phyloP scores from a whole-genome alignment of 64 coral and sea anemone genomes.

The Stichodactyla helianthus region DNA sequence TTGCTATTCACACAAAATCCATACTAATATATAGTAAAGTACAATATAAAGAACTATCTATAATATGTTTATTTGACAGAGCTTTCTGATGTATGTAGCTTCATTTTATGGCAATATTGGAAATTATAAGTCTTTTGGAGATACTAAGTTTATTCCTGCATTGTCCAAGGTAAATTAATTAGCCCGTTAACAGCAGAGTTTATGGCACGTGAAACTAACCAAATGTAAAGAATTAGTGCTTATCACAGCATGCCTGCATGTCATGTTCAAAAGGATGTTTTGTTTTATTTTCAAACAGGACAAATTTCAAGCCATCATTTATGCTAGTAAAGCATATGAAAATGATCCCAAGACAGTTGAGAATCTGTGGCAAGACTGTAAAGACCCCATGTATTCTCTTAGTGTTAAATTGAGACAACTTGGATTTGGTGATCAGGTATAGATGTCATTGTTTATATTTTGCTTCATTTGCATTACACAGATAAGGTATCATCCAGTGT shows the following conservation, averaged over 20 bases:
- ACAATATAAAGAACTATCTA: background rate
- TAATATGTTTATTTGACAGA: conserved; percentile 39
- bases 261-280: too few species aligned
- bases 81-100: conserved; percentile 87
- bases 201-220: background rate
- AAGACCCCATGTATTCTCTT: conserved; percentile 67
- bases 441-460: too few species aligned
- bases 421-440: conserved; percentile 87
- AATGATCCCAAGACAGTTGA: conserved; percentile 64
- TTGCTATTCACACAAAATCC: too few species aligned
- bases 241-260: background rate
- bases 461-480: too few species aligned
- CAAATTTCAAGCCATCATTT: conserved; percentile 66
- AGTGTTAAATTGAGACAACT: conserved; percentile 60
- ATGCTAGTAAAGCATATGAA: conserved; percentile 69
- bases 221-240: background rate
- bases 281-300: conserved; percentile 43
- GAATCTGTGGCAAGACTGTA: conserved; percentile 66
- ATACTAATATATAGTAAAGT: background rate
- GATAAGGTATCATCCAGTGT: too few species aligned
- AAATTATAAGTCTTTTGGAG: conserved; percentile 97
- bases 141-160: conserved; percentile 90
- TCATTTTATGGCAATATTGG: conserved; percentile 97
- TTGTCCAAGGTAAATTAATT: conserved; percentile 66
- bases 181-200: background rate